Evolutionary conservation across 2,888 invertebrate species (phyloP).

Genomic region (Stenodema calcarata): DNA sequence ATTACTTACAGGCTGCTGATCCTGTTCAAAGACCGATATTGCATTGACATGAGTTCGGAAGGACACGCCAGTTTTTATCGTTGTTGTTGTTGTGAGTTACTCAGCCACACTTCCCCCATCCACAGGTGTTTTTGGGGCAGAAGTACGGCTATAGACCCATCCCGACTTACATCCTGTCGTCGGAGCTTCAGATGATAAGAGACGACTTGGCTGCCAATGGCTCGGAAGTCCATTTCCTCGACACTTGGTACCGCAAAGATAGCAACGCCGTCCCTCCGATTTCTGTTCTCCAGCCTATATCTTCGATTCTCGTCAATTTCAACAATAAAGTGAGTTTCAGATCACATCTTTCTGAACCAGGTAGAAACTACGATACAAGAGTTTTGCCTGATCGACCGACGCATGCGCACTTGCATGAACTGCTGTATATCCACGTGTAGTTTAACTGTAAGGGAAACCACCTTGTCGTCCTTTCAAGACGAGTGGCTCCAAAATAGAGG

Average conservation of each 20-base stretch:
- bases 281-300: conserved; percentile 94
- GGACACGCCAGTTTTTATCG: no score
- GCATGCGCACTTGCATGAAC: no score
- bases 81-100: background rate
- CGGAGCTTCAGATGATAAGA: conserved; percentile 85
- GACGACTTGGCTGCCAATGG: conserved; percentile 85
- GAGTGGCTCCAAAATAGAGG: no score
- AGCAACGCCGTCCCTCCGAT: conserved; percentile 95
- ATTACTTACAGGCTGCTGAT: no score
- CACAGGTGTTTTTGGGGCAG: conserved; percentile 89
- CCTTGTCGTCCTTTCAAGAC: no score
- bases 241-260: conserved; percentile 96
- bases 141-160: conserved; percentile 98
- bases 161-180: conserved; percentile 91
- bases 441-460: no score
- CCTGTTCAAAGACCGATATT: no score
- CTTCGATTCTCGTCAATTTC: conserved; percentile 94
- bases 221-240: conserved; percentile 81
- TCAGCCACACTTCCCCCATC: background rate
- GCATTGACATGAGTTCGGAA: no score
- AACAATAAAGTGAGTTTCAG: conserved; percentile 83
- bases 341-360: no score
- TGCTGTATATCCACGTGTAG: no score
- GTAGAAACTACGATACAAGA: no score
- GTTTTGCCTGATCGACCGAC: no score